phyloP scores from a whole-genome alignment of 1,140 invertebrate species.

The Dufourea novaeangliae region DNA sequence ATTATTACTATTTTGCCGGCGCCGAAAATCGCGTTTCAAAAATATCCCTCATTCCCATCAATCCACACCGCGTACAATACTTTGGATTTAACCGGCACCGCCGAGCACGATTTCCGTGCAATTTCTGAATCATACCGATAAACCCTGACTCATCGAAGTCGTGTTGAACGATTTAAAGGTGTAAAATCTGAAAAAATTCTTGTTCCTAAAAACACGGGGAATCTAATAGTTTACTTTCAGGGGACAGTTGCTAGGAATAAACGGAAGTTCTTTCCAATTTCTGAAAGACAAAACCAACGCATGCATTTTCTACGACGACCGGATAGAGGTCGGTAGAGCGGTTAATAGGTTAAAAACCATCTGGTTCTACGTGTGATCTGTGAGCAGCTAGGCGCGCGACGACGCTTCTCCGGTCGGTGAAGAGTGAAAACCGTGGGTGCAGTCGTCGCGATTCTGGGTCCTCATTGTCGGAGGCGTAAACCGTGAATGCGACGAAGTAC shows the following conservation, averaged over 20 bases:
- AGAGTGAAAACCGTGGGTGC: slow-evolving; percentile 19
- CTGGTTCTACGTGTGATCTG: background rate
- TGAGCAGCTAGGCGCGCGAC: background rate
- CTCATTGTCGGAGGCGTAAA: slow-evolving; percentile 10
- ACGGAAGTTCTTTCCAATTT: no score
- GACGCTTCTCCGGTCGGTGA: background rate
- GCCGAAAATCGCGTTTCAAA: slow-evolving; percentile 13
- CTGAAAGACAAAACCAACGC: no score
- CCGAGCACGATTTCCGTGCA: background rate
- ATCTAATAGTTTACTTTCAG: no score
- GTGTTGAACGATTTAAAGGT: background rate
- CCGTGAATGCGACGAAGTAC: background rate
- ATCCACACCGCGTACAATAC: no score
- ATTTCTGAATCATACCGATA: slow-evolving; percentile 3
- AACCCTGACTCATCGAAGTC: no score
- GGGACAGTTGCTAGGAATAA: no score
- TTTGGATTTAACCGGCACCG: background rate
- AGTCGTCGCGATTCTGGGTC: background rate
- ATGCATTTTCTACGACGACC: no score
- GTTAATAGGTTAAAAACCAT: background rate
- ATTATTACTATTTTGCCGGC: slow-evolving; percentile 55
- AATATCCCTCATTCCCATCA: background rate
- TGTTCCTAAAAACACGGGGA: no score
- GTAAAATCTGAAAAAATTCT: no score
- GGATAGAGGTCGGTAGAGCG: no score